phyloP scores from a whole-genome alignment of 2,113 vertebrate species.

The Pseudonaja textilis region DNA sequence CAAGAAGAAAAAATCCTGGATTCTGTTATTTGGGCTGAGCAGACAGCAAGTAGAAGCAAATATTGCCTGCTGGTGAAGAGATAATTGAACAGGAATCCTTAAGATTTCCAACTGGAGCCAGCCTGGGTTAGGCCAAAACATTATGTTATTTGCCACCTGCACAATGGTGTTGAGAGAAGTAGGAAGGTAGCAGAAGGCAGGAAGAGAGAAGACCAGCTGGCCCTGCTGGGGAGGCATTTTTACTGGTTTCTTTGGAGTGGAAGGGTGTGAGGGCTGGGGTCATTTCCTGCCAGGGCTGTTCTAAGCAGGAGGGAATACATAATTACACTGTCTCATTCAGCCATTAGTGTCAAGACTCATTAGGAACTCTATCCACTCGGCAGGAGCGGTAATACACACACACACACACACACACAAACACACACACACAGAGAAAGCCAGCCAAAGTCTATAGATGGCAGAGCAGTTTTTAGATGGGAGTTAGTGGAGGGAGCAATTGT shows the following conservation, averaged over 20 bases:
- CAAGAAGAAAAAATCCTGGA: background rate
- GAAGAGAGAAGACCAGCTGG: conserved; percentile 63
- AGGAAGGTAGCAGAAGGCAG: conserved; percentile 44
- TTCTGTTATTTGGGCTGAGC: background rate
- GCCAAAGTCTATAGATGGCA: conserved; percentile 67
- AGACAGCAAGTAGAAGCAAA: background rate
- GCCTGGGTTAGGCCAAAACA: conserved; percentile 60
- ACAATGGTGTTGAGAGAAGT: conserved; percentile 52
- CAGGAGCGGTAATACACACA: background rate
- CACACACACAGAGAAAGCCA: conserved; percentile 56
- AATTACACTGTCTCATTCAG: conserved; percentile 69
- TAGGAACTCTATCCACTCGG: conserved; percentile 71
- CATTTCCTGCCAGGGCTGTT: conserved; percentile 72
- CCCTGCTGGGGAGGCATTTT: conserved; percentile 65
- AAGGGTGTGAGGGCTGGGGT: conserved; percentile 70
- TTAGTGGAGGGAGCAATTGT: conserved; percentile 68
- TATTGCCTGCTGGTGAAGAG: conserved; percentile 29
- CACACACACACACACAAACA: conserved; percentile 43
- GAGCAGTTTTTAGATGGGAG: conserved; percentile 51
- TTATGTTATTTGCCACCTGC: conserved; percentile 69
- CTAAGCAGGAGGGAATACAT: conserved; percentile 57
- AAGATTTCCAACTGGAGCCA: conserved; percentile 40
- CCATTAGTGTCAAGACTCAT: conserved; percentile 81
- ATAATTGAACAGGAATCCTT: conserved; percentile 43
- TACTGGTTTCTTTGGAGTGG: conserved; percentile 62